Percentiles rank a stretch among this genome's conserved stretches.
Evolutionary conservation across 1,140 invertebrate genomes (phyloP).

Genomic region (Caenorhabditis remanei): DNA sequence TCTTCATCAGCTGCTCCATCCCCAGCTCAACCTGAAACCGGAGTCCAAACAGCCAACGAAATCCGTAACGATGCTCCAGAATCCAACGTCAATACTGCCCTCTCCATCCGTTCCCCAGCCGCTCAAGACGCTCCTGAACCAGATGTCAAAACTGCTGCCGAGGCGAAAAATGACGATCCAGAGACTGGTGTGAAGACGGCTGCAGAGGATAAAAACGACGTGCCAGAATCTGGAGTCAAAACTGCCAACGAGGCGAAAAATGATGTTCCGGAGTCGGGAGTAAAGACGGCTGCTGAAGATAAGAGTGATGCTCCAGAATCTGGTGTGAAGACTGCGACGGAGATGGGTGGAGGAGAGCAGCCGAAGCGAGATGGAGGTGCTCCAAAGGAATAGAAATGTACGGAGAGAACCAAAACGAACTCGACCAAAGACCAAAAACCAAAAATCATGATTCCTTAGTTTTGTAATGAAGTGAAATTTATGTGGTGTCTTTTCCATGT

Average conservation of each 20-base stretch:
- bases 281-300: constrained; percentile 1
- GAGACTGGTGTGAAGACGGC: constrained; percentile 9
- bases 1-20: neutral
- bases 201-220: neutral
- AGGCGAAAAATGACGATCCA: neutral
- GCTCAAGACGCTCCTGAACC: neutral
- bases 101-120: neutral
- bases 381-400: too few relatives aligned
- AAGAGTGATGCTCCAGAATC: neutral
- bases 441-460: too few relatives aligned
- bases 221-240: constrained; percentile 19
- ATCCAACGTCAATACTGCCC: constrained; percentile 35
- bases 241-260: constrained; percentile 4
- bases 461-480: too few relatives aligned
- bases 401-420: too few relatives aligned
- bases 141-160: constrained; percentile 17
- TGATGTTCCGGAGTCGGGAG: constrained; percentile 3
- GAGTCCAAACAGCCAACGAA: constrained; percentile 4
- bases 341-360: neutral
- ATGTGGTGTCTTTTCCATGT: too few relatives aligned
- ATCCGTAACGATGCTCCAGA: constrained; percentile 34
- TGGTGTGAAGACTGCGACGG: neutral
- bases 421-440: too few relatives aligned
- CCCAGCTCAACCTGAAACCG: constrained; percentile 9
- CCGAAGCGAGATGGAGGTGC: neutral